Conservation (phyloP, 2,888 invertebrate genomes). For the Rhopalosiphum nymphaeae region DNA sequence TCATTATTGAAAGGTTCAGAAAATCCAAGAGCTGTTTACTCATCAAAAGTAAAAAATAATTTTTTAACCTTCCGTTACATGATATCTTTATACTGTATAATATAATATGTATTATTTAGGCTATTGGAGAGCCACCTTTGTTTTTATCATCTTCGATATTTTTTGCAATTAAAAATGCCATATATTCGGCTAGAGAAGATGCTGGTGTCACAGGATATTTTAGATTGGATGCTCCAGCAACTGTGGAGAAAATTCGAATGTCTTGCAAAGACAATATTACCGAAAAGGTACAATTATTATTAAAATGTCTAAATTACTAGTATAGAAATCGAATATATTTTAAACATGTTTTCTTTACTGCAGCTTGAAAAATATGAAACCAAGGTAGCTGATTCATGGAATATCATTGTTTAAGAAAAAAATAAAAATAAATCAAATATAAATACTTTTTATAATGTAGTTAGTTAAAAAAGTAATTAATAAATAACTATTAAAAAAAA, state of each 20-base stretch:
- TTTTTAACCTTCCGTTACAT: neutral
- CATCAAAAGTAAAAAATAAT: conserved; percentile 81
- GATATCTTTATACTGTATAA: neutral
- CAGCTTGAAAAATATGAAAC: conserved; percentile 11
- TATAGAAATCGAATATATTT: neutral
- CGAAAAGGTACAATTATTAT: conserved; percentile 74
- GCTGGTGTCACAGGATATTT: conserved; percentile 77
- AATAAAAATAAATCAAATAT: neutral
- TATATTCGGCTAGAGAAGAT: conserved; percentile 82
- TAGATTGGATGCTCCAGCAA: conserved; percentile 85
- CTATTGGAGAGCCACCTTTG: conserved; percentile 95
- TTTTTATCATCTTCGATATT: conserved; percentile 89
- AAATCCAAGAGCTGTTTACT: conserved; percentile 92
- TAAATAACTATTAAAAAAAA: neutral
- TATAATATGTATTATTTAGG: conserved; percentile 74
- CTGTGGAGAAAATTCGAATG: conserved; percentile 89
- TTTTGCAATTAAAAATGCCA: conserved; percentile 91
- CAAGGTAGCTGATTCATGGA: neutral
- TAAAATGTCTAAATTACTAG: neutral
- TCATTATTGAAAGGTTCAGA: conserved; percentile 90
- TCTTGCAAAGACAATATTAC: conserved; percentile 89
- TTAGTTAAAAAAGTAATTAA: too few relatives aligned
- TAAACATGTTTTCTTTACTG: neutral
- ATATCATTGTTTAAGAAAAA: conserved; percentile 16
- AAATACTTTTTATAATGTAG: neutral